These are phyloP conservation scores for Odocoileus hemionus DNA, from an alignment of 2,113 vertebrate genomes.

Conservation along the genomic window DNA sequence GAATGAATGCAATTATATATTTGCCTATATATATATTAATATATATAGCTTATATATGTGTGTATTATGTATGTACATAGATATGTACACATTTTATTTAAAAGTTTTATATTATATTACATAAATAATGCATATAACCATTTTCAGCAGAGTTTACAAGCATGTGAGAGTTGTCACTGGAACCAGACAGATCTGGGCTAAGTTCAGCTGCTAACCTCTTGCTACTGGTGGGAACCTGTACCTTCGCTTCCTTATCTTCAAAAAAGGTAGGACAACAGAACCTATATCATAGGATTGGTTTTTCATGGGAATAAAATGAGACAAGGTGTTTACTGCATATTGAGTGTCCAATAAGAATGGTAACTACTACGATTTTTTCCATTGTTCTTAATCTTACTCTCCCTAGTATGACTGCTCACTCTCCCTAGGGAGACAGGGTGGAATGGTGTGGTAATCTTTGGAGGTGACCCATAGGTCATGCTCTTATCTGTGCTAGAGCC, in stretches of 20 bases:
- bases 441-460: background rate
- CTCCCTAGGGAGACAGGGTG: background rate
- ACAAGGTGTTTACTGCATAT: background rate
- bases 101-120: background rate
- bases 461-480: background rate
- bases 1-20: background rate
- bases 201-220: background rate
- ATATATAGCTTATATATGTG: background rate
- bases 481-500: background rate
- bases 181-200: background rate
- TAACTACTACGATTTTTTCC: background rate
- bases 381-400: background rate
- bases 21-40: too few relatives aligned
- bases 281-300: background rate
- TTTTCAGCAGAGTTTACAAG: background rate
- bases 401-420: accelerated
- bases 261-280: background rate
- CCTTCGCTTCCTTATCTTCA: background rate
- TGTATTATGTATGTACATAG: background rate
- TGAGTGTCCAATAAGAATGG: background rate
- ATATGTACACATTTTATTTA: background rate
- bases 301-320: background rate
- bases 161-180: background rate
- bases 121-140: background rate
- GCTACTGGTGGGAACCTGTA: background rate